These are phyloP conservation scores for Myrmecophaga tridactyla DNA, from an alignment of 2,113 vertebrate species.

Conservation along the genomic window DNA sequence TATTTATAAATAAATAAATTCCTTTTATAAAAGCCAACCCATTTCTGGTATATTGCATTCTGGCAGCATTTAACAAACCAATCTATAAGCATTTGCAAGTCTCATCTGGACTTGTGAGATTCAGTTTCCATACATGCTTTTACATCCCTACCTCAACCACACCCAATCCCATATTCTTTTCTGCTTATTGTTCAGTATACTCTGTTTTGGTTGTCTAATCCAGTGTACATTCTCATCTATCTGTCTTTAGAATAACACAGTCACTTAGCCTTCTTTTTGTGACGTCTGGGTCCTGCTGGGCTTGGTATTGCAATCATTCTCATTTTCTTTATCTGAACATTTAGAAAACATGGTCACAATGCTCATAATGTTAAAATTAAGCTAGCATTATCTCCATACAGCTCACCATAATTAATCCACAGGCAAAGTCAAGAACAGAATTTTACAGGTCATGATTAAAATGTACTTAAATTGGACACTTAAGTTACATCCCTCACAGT, in stretches of 20 bases:
- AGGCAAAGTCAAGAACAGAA: not conserved
- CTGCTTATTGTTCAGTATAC: not conserved
- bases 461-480: not conserved
- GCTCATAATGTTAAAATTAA: constrained; percentile 37
- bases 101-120: not conserved
- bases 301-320: not conserved
- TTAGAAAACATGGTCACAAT: not conserved
- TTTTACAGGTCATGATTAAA: not conserved
- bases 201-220: too few relatives aligned
- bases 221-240: not conserved
- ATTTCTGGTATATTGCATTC: too few relatives aligned
- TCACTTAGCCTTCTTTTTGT: not conserved
- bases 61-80: too few relatives aligned
- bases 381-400: not conserved
- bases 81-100: not conserved
- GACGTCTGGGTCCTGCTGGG: not conserved
- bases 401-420: not conserved
- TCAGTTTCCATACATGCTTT: too few relatives aligned
- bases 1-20: too few relatives aligned
- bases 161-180: not conserved
- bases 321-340: constrained; percentile 14
- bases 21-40: too few relatives aligned
- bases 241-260: constrained; percentile 21
- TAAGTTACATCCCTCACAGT: not conserved
- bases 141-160: not conserved